phyloP scores from a whole-genome alignment of 2,797 vertebrate species.

The Ficedula albicollis region DNA sequence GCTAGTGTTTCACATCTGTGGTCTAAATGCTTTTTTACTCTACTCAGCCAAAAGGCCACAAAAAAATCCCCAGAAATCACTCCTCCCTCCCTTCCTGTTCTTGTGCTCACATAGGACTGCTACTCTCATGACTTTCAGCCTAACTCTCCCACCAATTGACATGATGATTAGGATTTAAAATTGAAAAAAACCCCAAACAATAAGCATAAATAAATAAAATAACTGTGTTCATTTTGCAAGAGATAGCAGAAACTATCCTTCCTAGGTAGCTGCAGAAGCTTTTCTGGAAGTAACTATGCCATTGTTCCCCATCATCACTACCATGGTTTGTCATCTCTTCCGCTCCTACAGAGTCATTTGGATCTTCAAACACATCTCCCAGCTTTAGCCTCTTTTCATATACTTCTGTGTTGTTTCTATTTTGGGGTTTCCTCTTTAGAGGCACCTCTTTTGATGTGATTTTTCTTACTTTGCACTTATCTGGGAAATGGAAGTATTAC shows the following conservation, averaged over 20 bases:
- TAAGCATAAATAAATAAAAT: neutral
- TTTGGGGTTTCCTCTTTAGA: neutral
- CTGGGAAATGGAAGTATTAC: neutral
- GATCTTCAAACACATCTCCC: neutral
- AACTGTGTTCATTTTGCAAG: neutral
- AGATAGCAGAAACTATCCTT: neutral
- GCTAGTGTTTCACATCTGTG: neutral
- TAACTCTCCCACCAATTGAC: neutral
- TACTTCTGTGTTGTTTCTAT: neutral
- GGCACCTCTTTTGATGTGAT: neutral
- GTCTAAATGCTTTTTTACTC: neutral
- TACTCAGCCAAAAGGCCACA: neutral
- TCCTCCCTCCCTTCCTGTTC: neutral
- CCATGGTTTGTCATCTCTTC: too few relatives aligned
- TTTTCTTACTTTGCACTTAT: neutral
- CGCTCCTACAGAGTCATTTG: neutral
- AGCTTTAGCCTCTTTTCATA: neutral
- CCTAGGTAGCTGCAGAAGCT: neutral
- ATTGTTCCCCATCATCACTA: too few relatives aligned
- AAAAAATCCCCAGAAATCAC: neutral
- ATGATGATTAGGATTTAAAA: neutral
- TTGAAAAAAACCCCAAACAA: neutral
- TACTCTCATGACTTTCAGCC: accelerated
- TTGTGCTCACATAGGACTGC: neutral
- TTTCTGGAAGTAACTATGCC: too few relatives aligned